A percentile compares a stretch with the other conserved stretches of the same genome.
Conservation (phyloP, 1,140 invertebrate genomes). For the Trinorchestia longiramus region DNA sequence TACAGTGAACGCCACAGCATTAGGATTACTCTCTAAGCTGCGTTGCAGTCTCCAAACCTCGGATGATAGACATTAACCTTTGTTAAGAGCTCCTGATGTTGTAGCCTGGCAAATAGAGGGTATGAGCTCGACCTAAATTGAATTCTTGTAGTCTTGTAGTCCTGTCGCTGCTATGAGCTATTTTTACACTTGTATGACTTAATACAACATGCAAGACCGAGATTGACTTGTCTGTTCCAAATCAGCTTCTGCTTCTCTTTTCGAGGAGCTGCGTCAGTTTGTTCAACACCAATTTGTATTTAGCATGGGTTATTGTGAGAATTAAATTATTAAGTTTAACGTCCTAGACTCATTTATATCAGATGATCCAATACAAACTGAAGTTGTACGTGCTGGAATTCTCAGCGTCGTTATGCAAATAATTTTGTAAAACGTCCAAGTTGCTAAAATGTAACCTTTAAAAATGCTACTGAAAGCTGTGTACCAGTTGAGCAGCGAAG, state of each 20-base stretch:
- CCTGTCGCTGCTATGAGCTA: neutral
- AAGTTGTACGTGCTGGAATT: neutral
- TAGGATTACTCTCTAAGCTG: neutral
- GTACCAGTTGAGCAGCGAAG: neutral
- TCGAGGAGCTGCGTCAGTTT: neutral
- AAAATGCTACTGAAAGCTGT: neutral
- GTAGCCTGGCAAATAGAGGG: slow-evolving; percentile 11
- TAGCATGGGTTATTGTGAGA: neutral
- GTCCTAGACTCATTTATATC: neutral
- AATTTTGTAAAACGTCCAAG: neutral
- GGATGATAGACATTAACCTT: slow-evolving; percentile 18
- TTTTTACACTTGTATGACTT: neutral
- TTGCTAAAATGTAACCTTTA: neutral
- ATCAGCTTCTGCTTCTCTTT: neutral
- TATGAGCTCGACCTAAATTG: neutral
- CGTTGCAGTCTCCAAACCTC: neutral
- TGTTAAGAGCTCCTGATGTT: neutral
- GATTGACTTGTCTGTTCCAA: neutral
- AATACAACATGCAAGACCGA: neutral
- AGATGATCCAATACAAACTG: neutral
- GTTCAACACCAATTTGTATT: neutral
- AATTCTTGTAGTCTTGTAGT: neutral
- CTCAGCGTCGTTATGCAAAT: neutral
- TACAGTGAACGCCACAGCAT: too few relatives aligned
- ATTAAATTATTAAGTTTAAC: neutral